phyloP scores from a whole-genome alignment of 1,140 invertebrate genomes.

The Halyomorpha halys region DNA sequence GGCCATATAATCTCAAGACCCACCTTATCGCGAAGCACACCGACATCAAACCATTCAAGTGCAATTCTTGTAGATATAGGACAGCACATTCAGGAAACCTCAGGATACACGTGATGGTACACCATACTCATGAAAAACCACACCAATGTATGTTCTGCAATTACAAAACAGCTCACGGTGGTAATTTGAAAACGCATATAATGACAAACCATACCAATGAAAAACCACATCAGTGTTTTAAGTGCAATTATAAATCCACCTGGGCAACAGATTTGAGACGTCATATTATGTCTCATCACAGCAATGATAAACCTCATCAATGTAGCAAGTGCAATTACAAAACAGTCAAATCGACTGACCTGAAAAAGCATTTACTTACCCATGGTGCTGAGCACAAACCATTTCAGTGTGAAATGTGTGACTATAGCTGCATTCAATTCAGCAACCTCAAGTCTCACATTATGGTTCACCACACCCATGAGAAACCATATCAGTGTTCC shows the following conservation, averaged over 20 bases:
- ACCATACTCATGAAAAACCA: too few species aligned
- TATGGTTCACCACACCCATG: neutral
- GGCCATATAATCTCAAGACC: too few species aligned
- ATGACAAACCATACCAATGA: neutral
- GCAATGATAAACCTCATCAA: constrained; percentile 1
- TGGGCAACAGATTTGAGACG: neutral
- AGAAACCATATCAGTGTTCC: constrained; percentile 1
- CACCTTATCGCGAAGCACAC: too few species aligned
- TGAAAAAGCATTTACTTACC: too few species aligned
- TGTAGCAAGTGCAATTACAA: neutral
- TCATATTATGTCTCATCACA: neutral
- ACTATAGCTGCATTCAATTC: neutral
- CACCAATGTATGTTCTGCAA: too few species aligned
- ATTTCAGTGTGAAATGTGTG: neutral
- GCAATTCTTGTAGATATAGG: too few species aligned
- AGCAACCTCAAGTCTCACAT: constrained; percentile 2
- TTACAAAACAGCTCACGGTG: too few species aligned
- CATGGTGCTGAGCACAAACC: neutral
- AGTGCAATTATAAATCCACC: neutral
- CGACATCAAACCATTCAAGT: too few species aligned
- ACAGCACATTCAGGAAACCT: too few species aligned
- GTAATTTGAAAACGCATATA: neutral
- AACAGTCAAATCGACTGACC: neutral
- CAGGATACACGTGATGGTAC: too few species aligned
- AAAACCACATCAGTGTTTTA: neutral